Evolutionary conservation across 2,797 vertebrate species (phyloP).

Genomic region (Galagoides demidoff): DNA sequence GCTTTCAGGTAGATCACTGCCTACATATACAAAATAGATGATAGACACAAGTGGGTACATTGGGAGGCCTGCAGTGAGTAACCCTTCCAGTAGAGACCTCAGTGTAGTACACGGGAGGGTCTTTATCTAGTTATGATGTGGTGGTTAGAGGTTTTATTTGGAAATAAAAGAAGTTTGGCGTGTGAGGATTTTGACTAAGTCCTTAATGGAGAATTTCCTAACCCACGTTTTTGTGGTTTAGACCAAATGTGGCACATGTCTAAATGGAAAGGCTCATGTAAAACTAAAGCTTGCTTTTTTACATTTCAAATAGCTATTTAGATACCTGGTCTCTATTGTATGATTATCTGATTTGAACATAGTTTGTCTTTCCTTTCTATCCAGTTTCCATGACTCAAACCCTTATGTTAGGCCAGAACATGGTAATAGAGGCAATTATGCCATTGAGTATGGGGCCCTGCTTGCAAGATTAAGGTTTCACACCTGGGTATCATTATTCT

Average conservation of each 20-base stretch:
- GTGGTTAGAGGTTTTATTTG: slow-evolving; percentile 13
- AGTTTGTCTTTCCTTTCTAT: slow-evolving; percentile 83
- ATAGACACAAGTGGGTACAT: not conserved
- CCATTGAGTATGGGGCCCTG: slow-evolving; percentile 79
- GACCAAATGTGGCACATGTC: slow-evolving; percentile 47
- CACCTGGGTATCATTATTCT: slow-evolving; percentile 89
- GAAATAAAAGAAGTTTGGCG: slow-evolving; percentile 50
- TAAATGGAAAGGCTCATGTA: slow-evolving; percentile 76
- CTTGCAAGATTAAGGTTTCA: slow-evolving; percentile 85
- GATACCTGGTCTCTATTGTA: slow-evolving; percentile 81
- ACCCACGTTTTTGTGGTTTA: slow-evolving; percentile 72
- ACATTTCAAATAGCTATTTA: slow-evolving; percentile 82
- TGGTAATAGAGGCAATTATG: slow-evolving; percentile 88
- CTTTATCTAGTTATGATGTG: not conserved
- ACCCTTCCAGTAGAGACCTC: not conserved
- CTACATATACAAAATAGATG: not conserved
- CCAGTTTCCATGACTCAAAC: slow-evolving; percentile 82
- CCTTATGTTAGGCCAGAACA: slow-evolving; percentile 78
- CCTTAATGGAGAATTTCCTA: slow-evolving; percentile 68
- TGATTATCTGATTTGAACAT: slow-evolving; percentile 78
- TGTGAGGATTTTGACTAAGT: slow-evolving; percentile 64
- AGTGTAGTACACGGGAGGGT: not conserved
- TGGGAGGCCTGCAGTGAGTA: not conserved
- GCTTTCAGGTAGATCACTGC: not conserved
- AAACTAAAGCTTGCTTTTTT: slow-evolving; percentile 80